Conservation (phyloP, 92 coral and sea anemone genomes). For the Paragorgia papillata region DNA sequence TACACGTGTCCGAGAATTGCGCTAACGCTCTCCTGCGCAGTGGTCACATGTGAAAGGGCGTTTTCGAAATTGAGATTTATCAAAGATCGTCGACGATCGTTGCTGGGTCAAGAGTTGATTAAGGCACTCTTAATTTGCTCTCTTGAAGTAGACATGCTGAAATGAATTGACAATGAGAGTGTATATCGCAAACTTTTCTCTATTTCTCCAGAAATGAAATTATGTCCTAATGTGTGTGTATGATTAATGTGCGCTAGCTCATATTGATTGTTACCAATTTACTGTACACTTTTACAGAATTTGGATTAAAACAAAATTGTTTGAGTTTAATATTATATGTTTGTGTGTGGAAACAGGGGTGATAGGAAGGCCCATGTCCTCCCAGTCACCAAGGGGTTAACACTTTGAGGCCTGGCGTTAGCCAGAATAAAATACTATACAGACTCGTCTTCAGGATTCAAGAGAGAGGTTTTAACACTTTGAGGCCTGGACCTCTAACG, state of each 20-base stretch:
- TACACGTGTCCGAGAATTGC: slow-evolving; percentile 3
- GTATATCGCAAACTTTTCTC: not conserved
- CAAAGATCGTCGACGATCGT: not conserved
- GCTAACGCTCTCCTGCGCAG: slow-evolving; percentile 9
- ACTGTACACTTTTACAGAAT: not conserved
- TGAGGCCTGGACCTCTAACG: no score
- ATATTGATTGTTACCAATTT: not conserved
- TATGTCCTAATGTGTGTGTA: slow-evolving; percentile 1
- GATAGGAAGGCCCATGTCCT: no score
- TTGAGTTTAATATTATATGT: slow-evolving; percentile 2
- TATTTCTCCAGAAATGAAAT: slow-evolving; percentile 1
- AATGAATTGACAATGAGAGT: slow-evolving; percentile 7
- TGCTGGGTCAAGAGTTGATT: slow-evolving; percentile 3
- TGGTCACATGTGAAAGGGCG: slow-evolving; percentile 14
- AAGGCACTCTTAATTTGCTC: not conserved
- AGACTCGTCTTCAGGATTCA: no score
- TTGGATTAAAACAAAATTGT: slow-evolving; percentile 3
- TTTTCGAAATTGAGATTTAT: slow-evolving; percentile 13
- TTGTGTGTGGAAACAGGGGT: no score
- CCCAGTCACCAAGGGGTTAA: no score
- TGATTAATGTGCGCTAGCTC: not conserved
- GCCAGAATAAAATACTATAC: no score
- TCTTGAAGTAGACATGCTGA: slow-evolving; percentile 9
- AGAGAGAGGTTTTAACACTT: no score
- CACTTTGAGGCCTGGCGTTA: no score